Conservation (phyloP, 2,113 vertebrate genomes). For the Anolis sagrei region DNA sequence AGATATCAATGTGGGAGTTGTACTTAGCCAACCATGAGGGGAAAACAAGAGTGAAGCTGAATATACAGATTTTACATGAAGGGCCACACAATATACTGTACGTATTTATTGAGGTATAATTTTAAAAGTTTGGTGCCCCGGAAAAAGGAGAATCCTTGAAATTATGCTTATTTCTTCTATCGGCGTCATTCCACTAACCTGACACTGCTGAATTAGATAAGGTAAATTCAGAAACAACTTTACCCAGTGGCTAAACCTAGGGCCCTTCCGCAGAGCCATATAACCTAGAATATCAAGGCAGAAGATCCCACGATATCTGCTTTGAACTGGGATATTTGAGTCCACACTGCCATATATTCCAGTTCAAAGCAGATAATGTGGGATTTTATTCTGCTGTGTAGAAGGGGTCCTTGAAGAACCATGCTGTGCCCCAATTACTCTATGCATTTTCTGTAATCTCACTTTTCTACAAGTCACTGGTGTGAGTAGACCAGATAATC, state of each 20-base stretch:
- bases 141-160: background rate
- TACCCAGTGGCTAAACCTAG: background rate
- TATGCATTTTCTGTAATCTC: background rate
- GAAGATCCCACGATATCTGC: too few species aligned
- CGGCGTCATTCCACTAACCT: background rate
- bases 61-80: slow-evolving; percentile 8
- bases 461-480: background rate
- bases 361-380: too few species aligned
- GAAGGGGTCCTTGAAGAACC: too few species aligned
- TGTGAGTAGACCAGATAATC: background rate
- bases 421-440: background rate
- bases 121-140: background rate
- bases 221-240: background rate
- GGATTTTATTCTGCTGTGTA: too few species aligned
- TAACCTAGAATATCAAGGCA: too few species aligned
- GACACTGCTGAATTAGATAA: background rate
- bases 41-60: background rate
- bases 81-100: background rate
- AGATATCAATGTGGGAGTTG: slow-evolving; percentile 52
- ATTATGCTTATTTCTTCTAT: background rate
- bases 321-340: too few species aligned
- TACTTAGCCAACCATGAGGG: slow-evolving; percentile 1
- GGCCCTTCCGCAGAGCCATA: too few species aligned
- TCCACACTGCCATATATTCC: too few species aligned
- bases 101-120: background rate